These are phyloP conservation scores for Corynorhinus townsendii DNA, from an alignment of 2,113 vertebrate genomes.

Conservation along the genomic window DNA sequence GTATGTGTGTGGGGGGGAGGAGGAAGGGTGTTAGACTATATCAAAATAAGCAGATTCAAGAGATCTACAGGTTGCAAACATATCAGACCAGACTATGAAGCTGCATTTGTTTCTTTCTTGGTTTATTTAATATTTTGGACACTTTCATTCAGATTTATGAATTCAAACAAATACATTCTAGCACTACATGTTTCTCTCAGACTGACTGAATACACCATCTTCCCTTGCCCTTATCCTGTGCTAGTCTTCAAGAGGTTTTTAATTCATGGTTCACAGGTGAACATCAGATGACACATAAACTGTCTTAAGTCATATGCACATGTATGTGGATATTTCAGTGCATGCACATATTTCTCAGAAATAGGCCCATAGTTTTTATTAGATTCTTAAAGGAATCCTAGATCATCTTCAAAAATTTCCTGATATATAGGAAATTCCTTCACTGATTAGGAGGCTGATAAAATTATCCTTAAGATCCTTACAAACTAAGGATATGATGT, in stretches of 20 bases:
- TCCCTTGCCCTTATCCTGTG: neutral
- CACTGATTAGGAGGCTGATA: neutral
- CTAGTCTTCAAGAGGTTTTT: neutral
- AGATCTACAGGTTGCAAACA: neutral
- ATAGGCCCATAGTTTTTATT: neutral
- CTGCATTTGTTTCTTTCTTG: neutral
- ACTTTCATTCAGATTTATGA: neutral
- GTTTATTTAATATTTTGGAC: neutral
- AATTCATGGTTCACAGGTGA: neutral
- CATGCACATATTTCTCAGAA: neutral
- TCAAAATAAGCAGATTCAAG: neutral
- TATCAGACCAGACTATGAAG: neutral
- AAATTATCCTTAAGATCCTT: neutral
- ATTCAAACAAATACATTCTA: neutral
- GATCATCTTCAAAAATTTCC: neutral
- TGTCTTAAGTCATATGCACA: neutral
- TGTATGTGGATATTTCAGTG: neutral
- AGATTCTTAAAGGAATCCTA: neutral
- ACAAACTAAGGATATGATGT: neutral
- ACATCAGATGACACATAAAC: neutral
- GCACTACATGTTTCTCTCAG: neutral
- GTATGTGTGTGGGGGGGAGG: neutral
- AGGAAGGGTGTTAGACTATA: neutral
- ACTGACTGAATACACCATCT: neutral
- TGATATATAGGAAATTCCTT: neutral